Conservation (phyloP, 2,113 vertebrate species). For the Ranitomeya imitator region DNA sequence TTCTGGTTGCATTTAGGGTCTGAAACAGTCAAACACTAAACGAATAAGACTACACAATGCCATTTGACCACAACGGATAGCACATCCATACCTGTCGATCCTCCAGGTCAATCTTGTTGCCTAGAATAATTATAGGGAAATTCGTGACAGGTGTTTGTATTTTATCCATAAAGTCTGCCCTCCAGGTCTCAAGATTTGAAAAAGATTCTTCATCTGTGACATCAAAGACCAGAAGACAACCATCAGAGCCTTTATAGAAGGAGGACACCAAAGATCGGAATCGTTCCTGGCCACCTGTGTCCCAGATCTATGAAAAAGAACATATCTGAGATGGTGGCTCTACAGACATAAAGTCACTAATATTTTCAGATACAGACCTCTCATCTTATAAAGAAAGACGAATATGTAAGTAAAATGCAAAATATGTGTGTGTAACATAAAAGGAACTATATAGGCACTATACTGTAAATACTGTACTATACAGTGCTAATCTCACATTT, state of each 20-base stretch:
- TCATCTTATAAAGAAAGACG: no score
- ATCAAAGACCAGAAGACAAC: constrained; percentile 77
- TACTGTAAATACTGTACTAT: no score
- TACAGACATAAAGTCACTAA: no score
- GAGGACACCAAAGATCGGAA: constrained; percentile 80
- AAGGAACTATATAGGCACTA: no score
- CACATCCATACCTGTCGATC: constrained; percentile 72
- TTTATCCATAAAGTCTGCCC: constrained; percentile 76
- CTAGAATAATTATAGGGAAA: constrained; percentile 79
- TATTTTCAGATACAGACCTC: no score
- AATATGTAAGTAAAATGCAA: no score
- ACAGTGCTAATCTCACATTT: no score
- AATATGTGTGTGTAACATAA: no score
- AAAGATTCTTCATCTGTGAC: constrained; percentile 79
- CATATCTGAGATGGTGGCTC: no score
- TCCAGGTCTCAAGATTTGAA: constrained; percentile 74
- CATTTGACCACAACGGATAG: background rate
- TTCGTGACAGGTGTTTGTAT: constrained; percentile 65
- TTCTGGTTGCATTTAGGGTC: background rate
- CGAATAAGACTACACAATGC: background rate
- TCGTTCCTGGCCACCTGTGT: constrained; percentile 79
- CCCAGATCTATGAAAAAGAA: constrained; percentile 74
- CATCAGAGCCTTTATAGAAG: constrained; percentile 80
- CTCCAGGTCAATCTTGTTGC: constrained; percentile 78
- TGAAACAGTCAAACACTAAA: background rate